Base-by-base conservation (phyloP, 1,140 invertebrate species). In the Apis dorsata region DNA sequence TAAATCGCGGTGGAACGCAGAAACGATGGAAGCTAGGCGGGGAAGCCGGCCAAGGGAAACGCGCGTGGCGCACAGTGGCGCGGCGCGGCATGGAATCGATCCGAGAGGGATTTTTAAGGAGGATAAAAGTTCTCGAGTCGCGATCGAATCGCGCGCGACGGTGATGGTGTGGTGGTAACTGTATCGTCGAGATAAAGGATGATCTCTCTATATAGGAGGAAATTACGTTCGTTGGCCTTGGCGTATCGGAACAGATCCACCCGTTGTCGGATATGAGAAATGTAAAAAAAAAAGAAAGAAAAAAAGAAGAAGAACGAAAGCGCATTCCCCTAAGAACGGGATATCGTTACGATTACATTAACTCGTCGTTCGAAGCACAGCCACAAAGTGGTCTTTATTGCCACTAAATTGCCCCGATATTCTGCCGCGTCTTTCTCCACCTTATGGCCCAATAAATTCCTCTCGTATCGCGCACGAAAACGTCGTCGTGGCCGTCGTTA, bases 381-480 rank as follows among this genome's bases (percentile, higher is more conserved):
- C 83, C 88, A 78, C 84, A 88, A 88, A 85, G 69, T 85, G 51
- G 70, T 9, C 76, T 85, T 88, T 88, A 88, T 55, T 71, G 83
- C 78, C 72, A 65, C n/a, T 88, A 83, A 88, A 88, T 74, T 73
- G 55, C 28, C 68, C 60, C 86, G 75, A 78, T 85, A 83, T 80
- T 83, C 80, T 75, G 34, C 34, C 80, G 68, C 73, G 60, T 88
- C 73, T 24, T 83, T 51, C 49, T 62, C 73, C 24, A 68, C 51
- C 86, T 88, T 88, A 88, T 59, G 60, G 86, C 69, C 68, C 80
- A 66, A 88, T 88, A 88, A 88, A 88, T 88, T 88, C 76, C 51
- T 68, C 57, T 0, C 34, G 34, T 44, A 44, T 44, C 34, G 34
- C 34, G 4, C 34, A 44, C 34, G 34, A 44, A 44, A 44, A 44